Conservation (phyloP, 2,113 vertebrate species). For the Toxotes jaculatrix region DNA sequence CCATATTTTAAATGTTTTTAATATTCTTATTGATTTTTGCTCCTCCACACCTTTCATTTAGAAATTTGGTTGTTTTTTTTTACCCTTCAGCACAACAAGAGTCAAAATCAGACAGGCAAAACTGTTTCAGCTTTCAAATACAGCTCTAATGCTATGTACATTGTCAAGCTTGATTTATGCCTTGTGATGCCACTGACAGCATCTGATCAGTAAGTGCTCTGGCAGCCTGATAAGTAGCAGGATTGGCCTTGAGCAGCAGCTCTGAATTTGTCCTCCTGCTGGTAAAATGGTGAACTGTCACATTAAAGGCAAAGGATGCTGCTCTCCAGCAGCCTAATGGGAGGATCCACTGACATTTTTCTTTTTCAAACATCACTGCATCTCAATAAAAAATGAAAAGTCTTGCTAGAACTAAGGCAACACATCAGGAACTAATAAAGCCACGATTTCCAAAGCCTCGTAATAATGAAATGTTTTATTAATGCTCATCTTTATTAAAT, state of each 20-base stretch:
- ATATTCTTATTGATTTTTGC: not conserved
- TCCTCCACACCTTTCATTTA: not conserved
- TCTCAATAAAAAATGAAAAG: not conserved
- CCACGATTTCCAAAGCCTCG: not conserved
- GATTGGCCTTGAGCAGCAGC: constrained; percentile 5
- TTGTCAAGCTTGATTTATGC: not conserved
- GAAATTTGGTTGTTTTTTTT: not conserved
- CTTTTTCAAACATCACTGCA: not conserved
- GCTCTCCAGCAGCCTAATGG: not conserved
- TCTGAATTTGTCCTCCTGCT: constrained; percentile 68
- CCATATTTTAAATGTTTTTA: not conserved
- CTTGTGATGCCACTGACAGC: not conserved
- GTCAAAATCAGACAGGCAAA: not conserved
- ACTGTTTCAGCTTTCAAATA: not conserved
- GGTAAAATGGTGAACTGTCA: constrained; percentile 64
- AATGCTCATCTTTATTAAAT: constrained; percentile 6
- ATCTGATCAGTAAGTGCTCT: constrained; percentile 22
- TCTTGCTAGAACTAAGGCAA: not conserved
- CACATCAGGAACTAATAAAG: not conserved
- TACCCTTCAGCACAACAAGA: not conserved
- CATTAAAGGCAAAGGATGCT: constrained; percentile 37
- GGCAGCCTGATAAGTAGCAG: not conserved
- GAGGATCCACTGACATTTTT: not conserved
- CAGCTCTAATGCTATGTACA: not conserved
- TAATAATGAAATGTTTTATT: constrained; percentile 5